Conservation (phyloP, 2,888 invertebrate genomes). For the Peribatodes rhomboidaria region DNA sequence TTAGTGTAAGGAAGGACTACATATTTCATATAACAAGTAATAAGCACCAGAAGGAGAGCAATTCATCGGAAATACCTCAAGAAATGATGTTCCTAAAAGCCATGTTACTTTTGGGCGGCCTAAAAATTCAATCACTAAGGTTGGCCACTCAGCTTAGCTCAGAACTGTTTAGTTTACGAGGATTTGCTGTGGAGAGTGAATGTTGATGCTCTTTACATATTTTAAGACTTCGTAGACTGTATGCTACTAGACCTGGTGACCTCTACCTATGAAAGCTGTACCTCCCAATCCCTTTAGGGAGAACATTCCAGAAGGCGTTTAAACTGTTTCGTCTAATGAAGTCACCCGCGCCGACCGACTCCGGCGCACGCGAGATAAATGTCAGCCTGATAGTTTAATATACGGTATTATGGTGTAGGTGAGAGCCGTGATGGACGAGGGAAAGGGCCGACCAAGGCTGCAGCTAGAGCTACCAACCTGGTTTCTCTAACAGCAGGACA, state of each 20-base stretch:
- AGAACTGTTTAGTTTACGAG: too few species aligned
- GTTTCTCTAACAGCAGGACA: conserved; percentile 9
- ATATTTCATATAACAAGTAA: too few species aligned
- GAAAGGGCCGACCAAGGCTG: conserved; percentile 83
- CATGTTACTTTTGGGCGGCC: too few species aligned
- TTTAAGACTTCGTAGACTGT: neutral
- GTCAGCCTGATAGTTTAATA: conserved; percentile 77
- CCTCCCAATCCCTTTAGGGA: conserved; percentile 15
- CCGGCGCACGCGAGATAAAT: conserved; percentile 63
- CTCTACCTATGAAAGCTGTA: neutral
- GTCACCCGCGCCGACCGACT: conserved; percentile 30
- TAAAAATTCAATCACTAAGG: too few species aligned
- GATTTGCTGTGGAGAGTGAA: neutral
- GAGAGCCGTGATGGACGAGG: conserved; percentile 84
- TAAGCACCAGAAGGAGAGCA: too few species aligned
- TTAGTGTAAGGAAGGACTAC: too few species aligned
- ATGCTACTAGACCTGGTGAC: neutral
- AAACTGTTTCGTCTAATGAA: conserved; percentile 36
- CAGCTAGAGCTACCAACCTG: conserved; percentile 45
- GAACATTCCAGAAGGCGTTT: conserved; percentile 37
- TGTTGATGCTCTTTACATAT: neutral
- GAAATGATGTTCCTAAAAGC: too few species aligned
- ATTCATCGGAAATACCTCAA: too few species aligned
- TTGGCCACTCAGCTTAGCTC: too few species aligned
- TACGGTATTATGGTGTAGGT: conserved; percentile 72